These are phyloP conservation scores for Nineta flava DNA, from an alignment of 2,888 invertebrate species.

Conservation along the genomic window DNA sequence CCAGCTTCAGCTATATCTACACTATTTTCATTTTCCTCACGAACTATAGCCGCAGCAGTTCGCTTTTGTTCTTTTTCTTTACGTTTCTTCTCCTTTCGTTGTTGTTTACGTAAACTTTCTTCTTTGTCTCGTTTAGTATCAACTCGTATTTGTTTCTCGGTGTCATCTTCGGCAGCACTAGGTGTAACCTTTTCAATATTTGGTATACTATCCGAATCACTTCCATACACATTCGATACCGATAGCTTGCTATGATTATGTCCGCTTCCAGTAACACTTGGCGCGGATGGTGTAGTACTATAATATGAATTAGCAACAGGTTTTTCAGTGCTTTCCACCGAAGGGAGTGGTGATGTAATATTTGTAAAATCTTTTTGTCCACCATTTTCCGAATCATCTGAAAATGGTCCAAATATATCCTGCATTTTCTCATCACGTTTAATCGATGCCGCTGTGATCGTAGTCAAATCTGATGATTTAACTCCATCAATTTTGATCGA, in stretches of 20 bases:
- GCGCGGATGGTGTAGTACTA: constrained; percentile 16
- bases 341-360: constrained; percentile 11
- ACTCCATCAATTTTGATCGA: constrained; percentile 19
- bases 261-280: constrained; percentile 17
- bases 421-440: constrained; percentile 72
- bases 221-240: constrained; percentile 23
- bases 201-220: constrained; percentile 30
- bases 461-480: constrained; percentile 23
- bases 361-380: constrained; percentile 18
- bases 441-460: constrained; percentile 13
- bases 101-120: constrained; percentile 28
- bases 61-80: constrained; percentile 33
- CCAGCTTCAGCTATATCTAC: constrained; percentile 69
- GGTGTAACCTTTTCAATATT: constrained; percentile 21
- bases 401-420: constrained; percentile 74
- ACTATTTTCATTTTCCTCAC: constrained; percentile 58
- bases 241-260: background rate
- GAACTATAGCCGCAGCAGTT: constrained; percentile 26
- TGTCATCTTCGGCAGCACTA: constrained; percentile 20
- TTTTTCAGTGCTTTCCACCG: constrained; percentile 16
- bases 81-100: constrained; percentile 45
- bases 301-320: constrained; percentile 22
- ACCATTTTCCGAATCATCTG: constrained; percentile 44
- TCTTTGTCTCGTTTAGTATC: constrained; percentile 22
- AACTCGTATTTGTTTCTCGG: constrained; percentile 20